These are phyloP conservation scores for Dasyurus viverrinus DNA, from an alignment of 2,113 vertebrate species.

Conservation along the genomic window DNA sequence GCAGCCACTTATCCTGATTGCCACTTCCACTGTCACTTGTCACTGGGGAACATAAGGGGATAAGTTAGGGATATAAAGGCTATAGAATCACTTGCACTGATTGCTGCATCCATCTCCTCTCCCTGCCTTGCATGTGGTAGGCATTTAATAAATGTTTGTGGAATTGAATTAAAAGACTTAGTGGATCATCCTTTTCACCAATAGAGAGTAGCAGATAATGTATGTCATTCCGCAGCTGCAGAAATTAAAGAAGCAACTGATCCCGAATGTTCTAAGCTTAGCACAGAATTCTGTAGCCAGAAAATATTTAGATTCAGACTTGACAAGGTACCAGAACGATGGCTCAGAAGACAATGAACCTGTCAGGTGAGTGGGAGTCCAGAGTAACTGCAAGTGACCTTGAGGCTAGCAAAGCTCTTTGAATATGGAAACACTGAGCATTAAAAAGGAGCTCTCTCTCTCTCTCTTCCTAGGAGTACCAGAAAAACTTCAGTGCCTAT, in stretches of 20 bases:
- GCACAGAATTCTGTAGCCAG: constrained; percentile 33
- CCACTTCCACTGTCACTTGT: neutral
- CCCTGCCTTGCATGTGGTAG: constrained; percentile 15
- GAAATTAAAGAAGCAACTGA: neutral
- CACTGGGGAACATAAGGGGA: neutral
- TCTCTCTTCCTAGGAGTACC: neutral
- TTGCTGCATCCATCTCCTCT: constrained; percentile 12
- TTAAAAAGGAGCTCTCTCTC: too few species aligned
- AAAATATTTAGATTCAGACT: constrained; percentile 33
- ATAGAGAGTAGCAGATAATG: neutral
- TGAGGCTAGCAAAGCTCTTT: constrained; percentile 7
- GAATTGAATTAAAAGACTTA: neutral
- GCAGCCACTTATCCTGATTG: neutral
- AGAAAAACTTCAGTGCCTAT: neutral
- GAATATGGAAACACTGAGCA: neutral
- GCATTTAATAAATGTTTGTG: neutral
- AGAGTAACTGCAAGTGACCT: neutral
- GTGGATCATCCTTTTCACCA: constrained; percentile 13
- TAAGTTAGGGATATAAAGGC: neutral
- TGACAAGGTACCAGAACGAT: neutral
- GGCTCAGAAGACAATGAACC: neutral
- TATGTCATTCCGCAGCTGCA: constrained; percentile 3
- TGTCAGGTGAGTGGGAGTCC: neutral
- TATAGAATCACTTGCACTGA: neutral
- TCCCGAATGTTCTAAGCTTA: constrained; percentile 18